phyloP scores from a whole-genome alignment of 1,140 invertebrate genomes.

The Drosophila varians region DNA sequence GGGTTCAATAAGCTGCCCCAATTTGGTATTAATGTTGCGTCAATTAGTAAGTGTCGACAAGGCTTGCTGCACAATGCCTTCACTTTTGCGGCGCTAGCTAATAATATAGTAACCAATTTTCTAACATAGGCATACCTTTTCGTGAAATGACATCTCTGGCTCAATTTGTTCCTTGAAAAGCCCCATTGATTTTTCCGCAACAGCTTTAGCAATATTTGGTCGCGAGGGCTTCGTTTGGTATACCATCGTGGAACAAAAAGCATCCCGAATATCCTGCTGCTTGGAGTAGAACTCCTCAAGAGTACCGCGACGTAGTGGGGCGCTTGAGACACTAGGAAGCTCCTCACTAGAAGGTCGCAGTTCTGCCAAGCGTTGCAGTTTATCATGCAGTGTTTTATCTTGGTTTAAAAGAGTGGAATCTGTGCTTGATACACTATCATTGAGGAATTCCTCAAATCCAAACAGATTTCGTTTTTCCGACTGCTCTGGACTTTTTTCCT shows the following conservation, averaged over 20 bases:
- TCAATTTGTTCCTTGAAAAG: slow-evolving; percentile 53
- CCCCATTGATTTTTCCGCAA: slow-evolving; percentile 23
- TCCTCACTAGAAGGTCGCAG: slow-evolving; percentile 47
- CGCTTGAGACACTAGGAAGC: slow-evolving; percentile 22
- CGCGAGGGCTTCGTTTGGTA: not conserved
- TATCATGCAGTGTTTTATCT: slow-evolving; percentile 45
- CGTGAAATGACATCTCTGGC: slow-evolving; percentile 64
- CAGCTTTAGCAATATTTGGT: slow-evolving; percentile 3
- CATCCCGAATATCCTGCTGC: slow-evolving; percentile 64
- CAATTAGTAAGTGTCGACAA: not conserved
- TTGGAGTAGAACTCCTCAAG: slow-evolving; percentile 6
- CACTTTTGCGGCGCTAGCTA: slow-evolving; percentile 11
- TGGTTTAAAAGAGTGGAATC: not conserved
- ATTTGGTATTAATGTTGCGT: slow-evolving; percentile 56
- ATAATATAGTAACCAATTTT: not conserved
- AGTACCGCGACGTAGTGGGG: slow-evolving; percentile 20
- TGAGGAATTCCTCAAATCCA: slow-evolving; percentile 61
- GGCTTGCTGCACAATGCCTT: not conserved
- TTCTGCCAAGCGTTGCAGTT: slow-evolving; percentile 45
- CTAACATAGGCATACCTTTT: slow-evolving; percentile 43
- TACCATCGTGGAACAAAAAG: slow-evolving; percentile 72
- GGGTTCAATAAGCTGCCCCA: slow-evolving; percentile 9
- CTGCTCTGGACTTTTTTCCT: slow-evolving; percentile 1
- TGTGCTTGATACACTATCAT: not conserved
- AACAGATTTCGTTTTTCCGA: slow-evolving; percentile 36